Evolutionary conservation across 2,113 vertebrate genomes (phyloP).

Genomic region (Dasyurus viverrinus): DNA sequence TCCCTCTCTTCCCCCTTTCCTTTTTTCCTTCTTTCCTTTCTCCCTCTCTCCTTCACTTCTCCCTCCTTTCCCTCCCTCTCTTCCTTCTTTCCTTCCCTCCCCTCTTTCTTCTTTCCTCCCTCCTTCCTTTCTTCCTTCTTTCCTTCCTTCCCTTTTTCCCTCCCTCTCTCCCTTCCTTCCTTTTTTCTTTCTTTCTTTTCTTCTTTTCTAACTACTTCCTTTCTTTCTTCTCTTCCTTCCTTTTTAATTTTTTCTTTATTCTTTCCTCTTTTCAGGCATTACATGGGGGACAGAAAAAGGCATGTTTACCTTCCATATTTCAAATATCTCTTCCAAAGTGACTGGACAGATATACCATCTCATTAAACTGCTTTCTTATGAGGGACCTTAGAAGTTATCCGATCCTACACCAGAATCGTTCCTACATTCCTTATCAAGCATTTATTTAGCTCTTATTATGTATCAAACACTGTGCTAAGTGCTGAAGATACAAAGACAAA

Average conservation of each 20-base stretch:
- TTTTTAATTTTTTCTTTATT: not conserved
- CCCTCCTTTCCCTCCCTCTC: not conserved
- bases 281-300: not conserved
- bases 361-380: not conserved
- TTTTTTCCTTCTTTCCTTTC: too few relatives aligned
- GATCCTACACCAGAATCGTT: not conserved
- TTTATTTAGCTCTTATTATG: not conserved
- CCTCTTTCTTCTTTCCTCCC: not conserved
- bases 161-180: too few relatives aligned
- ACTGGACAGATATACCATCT: not conserved
- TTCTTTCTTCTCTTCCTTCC: not conserved
- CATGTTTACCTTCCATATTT: not conserved
- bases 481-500: not conserved
- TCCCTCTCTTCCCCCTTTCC: not conserved
- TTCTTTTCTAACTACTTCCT: too few relatives aligned
- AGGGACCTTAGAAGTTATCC: not conserved
- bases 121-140: not conserved
- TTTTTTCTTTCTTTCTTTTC: not conserved
- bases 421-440: not conserved
- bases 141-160: too few relatives aligned
- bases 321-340: not conserved
- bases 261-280: not conserved
- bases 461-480: not conserved
- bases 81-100: too few relatives aligned
- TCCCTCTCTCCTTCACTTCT: not conserved